Base-by-base conservation (phyloP, 2,113 vertebrate species). In the Eupsittula cactorum region DNA sequence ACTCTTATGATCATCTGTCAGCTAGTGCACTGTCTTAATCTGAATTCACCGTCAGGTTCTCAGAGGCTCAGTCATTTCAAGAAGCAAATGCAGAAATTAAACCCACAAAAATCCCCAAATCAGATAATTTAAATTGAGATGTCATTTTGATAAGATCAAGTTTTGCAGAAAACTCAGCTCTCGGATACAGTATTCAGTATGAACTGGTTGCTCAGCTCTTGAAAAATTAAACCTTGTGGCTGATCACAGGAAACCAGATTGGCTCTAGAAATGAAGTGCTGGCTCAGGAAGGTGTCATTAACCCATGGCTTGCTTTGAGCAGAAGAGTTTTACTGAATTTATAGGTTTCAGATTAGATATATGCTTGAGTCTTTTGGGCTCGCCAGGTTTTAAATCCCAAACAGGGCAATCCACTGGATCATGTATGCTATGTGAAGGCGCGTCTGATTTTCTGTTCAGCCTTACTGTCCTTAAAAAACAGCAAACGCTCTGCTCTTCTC, bases 361-460 rank as follows among this genome's bases (percentile, higher is more conserved):
- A 42, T 24, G 57, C 70, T 82, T 3, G 3, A 62, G 25, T 2
- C n/a, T 17, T 33, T 41, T n/a, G 44, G 62, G 4, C 28, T 68
- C 14, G n/a, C 39, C 19, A 31, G 67, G 24, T 35, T 70, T 46
- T 4, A 31, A 42, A 49, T 7, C 86, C 31, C 82, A 25, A 13
- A 0, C 6, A 63, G 19, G 9, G 44, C 46, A 50, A 41, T 3
- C 37, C 73, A 49, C 59, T n/a, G 44, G 44, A n/a, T 35, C 28
- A 7, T 2, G 15, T 44, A 9, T 4, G 24, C 20, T 59, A 16
- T 2, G 11, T 39, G 70, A 78, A 39, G 46, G 33, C 2, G 0
- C 4, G 6, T 35, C 29, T 47, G 8, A 52, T 71, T n/a, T 80
- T 76, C 63, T 89, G 3, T 29, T 64, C 47, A 89, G 53, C 37